phyloP scores from a whole-genome alignment of 2,888 invertebrate species.

The Rhynchonema sp. region DNA sequence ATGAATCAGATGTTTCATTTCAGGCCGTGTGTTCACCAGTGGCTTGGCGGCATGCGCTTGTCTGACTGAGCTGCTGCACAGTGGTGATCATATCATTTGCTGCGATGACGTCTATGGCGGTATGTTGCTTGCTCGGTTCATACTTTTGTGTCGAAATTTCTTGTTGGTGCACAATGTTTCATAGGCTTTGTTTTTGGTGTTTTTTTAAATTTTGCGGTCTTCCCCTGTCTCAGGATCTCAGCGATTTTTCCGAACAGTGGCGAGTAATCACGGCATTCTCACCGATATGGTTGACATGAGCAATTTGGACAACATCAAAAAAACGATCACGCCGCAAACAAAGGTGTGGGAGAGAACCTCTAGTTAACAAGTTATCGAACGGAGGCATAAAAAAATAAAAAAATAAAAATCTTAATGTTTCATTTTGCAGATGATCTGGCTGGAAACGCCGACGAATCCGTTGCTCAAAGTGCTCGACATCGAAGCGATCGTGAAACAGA shows the following conservation, averaged over 20 bases:
- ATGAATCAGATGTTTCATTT: not conserved
- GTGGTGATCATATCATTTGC: slow-evolving; percentile 72
- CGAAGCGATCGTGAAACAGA: slow-evolving; percentile 35
- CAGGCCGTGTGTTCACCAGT: slow-evolving; percentile 50
- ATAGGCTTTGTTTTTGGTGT: too few species aligned
- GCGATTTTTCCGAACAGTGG: slow-evolving; percentile 39
- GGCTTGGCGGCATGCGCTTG: slow-evolving; percentile 64
- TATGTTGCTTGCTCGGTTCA: too few species aligned
- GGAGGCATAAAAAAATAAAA: too few species aligned
- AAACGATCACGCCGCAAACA: slow-evolving; percentile 56
- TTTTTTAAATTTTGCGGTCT: too few species aligned
- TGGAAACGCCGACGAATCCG: slow-evolving; percentile 93
- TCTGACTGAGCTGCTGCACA: slow-evolving; percentile 48
- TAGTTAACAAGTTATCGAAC: too few species aligned
- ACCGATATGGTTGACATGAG: slow-evolving; percentile 58
- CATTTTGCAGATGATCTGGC: slow-evolving; percentile 49
- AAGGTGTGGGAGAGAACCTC: slow-evolving; percentile 52
- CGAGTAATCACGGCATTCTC: slow-evolving; percentile 45
- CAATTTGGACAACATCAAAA: slow-evolving; percentile 43
- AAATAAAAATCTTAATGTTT: too few species aligned
- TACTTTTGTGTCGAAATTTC: too few species aligned
- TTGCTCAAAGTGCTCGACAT: slow-evolving; percentile 72
- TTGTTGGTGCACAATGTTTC: too few species aligned
- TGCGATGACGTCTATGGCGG: slow-evolving; percentile 90
- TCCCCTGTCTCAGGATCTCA: slow-evolving; percentile 11